These are phyloP conservation scores for Asteroscopus sphinx DNA, from an alignment of 2,888 invertebrate species.

Conservation along the genomic window DNA sequence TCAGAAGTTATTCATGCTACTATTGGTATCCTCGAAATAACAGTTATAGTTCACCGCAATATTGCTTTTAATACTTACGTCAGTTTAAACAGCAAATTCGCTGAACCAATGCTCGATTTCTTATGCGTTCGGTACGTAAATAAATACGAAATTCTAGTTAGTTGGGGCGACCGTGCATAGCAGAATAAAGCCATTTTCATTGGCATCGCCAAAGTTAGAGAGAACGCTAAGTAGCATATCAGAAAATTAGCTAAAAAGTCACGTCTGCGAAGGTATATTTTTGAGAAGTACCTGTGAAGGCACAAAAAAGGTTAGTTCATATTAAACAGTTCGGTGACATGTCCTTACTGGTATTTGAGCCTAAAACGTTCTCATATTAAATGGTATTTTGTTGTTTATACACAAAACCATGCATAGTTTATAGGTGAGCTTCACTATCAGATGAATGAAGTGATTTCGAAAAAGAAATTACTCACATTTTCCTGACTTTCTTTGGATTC, in stretches of 20 bases:
- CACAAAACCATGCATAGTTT: neutral
- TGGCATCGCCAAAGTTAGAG: slow-evolving; percentile 60
- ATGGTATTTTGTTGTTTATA: no score
- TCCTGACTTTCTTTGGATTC: slow-evolving; percentile 79
- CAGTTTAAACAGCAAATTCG: slow-evolving; percentile 82
- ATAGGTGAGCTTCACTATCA: neutral
- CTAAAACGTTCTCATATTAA: no score
- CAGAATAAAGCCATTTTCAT: slow-evolving; percentile 74
- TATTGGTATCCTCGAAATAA: no score
- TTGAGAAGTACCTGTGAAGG: slow-evolving; percentile 83
- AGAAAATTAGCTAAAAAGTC: slow-evolving; percentile 83
- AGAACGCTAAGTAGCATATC: slow-evolving; percentile 77
- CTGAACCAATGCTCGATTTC: slow-evolving; percentile 80
- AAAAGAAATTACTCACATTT: slow-evolving; percentile 78
- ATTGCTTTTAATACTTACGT: slow-evolving; percentile 69
- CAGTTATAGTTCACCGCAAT: no score
- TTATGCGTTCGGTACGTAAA: slow-evolving; percentile 81
- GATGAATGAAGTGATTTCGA: neutral
- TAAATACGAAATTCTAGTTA: slow-evolving; percentile 82
- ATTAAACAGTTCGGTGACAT: no score
- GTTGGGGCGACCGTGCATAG: slow-evolving; percentile 79
- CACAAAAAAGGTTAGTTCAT: neutral
- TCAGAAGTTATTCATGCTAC: no score
- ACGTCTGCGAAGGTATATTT: slow-evolving; percentile 74
- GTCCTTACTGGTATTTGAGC: no score